Conservation (phyloP, 2,888 invertebrate species). For the Lissocephala sabroskyi region DNA sequence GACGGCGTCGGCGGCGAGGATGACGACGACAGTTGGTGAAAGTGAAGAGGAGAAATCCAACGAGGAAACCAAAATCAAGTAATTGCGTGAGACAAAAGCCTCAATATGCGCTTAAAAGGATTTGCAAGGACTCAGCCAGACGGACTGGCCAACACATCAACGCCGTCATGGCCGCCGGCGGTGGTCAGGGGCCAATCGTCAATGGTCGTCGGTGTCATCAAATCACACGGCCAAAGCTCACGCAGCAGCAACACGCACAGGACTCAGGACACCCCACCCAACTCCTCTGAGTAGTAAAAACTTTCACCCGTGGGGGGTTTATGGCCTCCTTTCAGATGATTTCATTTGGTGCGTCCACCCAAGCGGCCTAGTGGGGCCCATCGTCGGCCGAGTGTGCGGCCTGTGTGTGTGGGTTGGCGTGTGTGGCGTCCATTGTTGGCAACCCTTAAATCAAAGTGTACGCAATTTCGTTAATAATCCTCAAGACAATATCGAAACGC, state of each 20-base stretch:
- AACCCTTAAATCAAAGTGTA: slow-evolving; percentile 71
- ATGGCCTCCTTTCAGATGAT: slow-evolving; percentile 36
- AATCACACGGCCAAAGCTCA: slow-evolving; percentile 51
- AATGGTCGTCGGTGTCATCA: slow-evolving; percentile 43
- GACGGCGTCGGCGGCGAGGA: no score
- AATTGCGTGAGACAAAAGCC: slow-evolving; percentile 40
- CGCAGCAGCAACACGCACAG: slow-evolving; percentile 25
- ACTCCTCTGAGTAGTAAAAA: background rate
- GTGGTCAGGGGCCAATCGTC: slow-evolving; percentile 18
- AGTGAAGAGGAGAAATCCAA: slow-evolving; percentile 24
- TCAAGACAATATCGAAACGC: slow-evolving; percentile 71
- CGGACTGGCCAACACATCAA: slow-evolving; percentile 50
- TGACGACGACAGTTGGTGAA: slow-evolving; percentile 12
- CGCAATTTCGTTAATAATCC: slow-evolving; percentile 71
- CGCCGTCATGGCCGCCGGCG: slow-evolving; percentile 5
- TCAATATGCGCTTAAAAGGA: slow-evolving; percentile 40
- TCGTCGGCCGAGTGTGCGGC: background rate
- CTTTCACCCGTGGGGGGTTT: slow-evolving; percentile 18
- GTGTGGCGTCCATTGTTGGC: slow-evolving; percentile 47
- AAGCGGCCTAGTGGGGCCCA: background rate
- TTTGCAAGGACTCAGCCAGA: slow-evolving; percentile 33
- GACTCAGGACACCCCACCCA: no score
- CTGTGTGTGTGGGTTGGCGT: slow-evolving; percentile 36
- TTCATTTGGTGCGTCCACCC: slow-evolving; percentile 39
- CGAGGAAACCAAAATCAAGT: slow-evolving; percentile 28